Evolutionary conservation across 1,140 invertebrate genomes (phyloP), one percentile per base, ranked within the genome.

Genomic region (Augochlora pura): DNA sequence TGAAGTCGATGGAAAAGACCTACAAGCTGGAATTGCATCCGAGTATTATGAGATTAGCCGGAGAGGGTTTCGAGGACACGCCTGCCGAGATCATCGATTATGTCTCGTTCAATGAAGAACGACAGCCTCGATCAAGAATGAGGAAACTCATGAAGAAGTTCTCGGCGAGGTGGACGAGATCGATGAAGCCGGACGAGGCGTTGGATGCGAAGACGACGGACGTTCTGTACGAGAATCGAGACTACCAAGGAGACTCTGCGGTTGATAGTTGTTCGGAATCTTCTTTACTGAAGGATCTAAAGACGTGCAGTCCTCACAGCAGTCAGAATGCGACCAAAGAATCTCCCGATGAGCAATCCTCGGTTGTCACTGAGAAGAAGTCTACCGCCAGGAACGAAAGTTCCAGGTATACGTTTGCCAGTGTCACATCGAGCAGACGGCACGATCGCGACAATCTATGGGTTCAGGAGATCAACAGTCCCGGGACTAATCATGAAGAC

Each of bases 41-140:
- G 0, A 90, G 85, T 65, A 57, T 90, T 49, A 74, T 80, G 2
- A 78, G 89, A 74, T 46, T 90, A 25, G 85, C 88, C 0, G 71
- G 39, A 2, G n/a, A 66, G 1, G 85, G 78, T 12, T 46, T 75
- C 21, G 82, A 88, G 25, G 77, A 82, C 3, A 82, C 85, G 18
- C 46, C 83, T 1, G 62, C 60, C 21, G 85, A 89, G 39, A 81
- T 89, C 2, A 81, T 86, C 8, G 81, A 80, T 42, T 81, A 63
- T 54, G 64, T 85, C 0, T 76, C 77, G 1, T 67, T 70, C 42
- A 62, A 80, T 39, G 75, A 83, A 1, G 25, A 59, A 21, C 23
- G 38, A 12, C n/a, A 67, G 46, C 8, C 63, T 82, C 67, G 67
- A 32, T 38, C 65, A 1, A 84, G 78, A 21, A 77, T 87, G 64